Conservation (phyloP, 2,797 vertebrate genomes). For the Pitangus sulphuratus region DNA sequence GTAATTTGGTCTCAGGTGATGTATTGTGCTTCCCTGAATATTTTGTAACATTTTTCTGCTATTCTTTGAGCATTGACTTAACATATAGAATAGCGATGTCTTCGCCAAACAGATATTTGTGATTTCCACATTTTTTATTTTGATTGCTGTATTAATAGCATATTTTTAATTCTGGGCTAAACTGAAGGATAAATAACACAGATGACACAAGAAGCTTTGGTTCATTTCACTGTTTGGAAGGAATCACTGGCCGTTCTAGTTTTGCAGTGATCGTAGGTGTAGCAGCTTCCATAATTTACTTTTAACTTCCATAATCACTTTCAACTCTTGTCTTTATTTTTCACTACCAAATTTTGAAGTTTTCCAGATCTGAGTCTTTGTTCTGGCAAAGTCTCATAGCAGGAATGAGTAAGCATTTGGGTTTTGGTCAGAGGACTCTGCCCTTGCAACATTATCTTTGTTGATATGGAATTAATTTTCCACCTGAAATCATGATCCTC, state of each 20-base stretch:
- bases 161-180: background rate
- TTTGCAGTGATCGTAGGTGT: background rate
- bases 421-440: background rate
- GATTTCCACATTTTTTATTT: background rate
- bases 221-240: background rate
- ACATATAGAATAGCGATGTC: background rate
- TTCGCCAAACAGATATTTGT: background rate
- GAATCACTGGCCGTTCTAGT: background rate
- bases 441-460: background rate
- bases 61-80: background rate
- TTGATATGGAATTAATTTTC: slow-evolving; percentile 32
- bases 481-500: slow-evolving; percentile 51
- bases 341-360: background rate
- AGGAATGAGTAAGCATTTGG: slow-evolving; percentile 40
- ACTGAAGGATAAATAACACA: background rate
- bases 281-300: background rate
- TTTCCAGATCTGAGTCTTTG: background rate
- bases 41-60: background rate
- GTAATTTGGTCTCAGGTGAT: background rate
- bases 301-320: background rate
- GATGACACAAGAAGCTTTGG: background rate
- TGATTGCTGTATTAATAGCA: background rate
- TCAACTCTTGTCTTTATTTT: background rate
- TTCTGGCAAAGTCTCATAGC: background rate
- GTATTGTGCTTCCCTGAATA: background rate